Evolutionary conservation across 2,797 vertebrate genomes (phyloP), one percentile per base, ranked within the genome.

Genomic region (Threskiornis aethiopicus): DNA sequence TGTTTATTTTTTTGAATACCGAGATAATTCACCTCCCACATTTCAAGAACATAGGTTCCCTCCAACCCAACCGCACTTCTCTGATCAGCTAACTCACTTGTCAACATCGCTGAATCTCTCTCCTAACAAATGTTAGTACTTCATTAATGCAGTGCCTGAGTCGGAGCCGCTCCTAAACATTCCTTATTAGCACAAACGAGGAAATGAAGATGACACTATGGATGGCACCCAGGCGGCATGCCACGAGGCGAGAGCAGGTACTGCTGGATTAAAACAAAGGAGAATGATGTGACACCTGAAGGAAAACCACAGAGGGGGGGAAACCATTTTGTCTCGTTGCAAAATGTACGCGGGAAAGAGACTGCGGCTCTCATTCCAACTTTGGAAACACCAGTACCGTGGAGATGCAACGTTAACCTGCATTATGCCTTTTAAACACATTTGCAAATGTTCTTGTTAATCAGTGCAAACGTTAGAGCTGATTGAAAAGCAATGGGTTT

Each of bases 21-120:
- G 78, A 82, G 92, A 93, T 77, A 93, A 95, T 97, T 96, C 95
- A 89, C 95, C 93, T 95, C 89, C 96, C 85, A 24, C 82, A 72
- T 91, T 72, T 82, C 18, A 33, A 96, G 95, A 96, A 91, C 83
- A 47, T 73, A 13, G 77, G 87, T 92, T 97, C 84, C 94, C 83
- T 91, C 95, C 84, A 90, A 91, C 93, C 95, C 85, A 84, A 72
- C 81, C 22, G 78, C 28, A 17, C 82, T 73, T 72, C 95, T 97
- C 90, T 93, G 97, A 97, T 96, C 93, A 85, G 81, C 87, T 37
- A 65, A 96, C 95, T 97, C 97, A 49, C 97, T 94, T 95, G 97
- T 97, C 98, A 95, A 57, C 97, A 83, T 67, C 62, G 5, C 92
- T 94, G 79, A 91, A 61, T 90, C 96, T 96, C 96, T 90, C 90